Conservation (phyloP, 1,140 invertebrate genomes). For the Telenomus remus region DNA sequence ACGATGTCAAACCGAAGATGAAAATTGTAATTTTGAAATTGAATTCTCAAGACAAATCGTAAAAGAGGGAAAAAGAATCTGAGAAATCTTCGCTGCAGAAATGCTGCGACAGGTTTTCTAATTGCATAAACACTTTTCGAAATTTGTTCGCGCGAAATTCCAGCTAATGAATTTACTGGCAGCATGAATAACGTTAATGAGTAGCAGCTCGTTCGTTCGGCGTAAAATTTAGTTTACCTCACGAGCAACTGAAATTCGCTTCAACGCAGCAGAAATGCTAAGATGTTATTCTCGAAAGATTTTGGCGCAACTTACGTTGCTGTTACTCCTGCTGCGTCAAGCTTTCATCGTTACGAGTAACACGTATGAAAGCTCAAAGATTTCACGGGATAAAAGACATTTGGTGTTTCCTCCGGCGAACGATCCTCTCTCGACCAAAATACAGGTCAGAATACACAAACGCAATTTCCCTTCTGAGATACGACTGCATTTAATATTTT, state of each 20-base stretch:
- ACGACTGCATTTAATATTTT: too few relatives aligned
- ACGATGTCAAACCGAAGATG: background rate
- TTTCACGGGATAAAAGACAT: slow-evolving; percentile 62
- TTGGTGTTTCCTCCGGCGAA: slow-evolving; percentile 65
- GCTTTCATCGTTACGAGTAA: slow-evolving; percentile 34
- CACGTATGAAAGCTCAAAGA: slow-evolving; percentile 42
- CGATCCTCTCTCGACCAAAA: slow-evolving; percentile 57
- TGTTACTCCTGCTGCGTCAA: slow-evolving; percentile 34
- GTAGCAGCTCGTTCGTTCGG: slow-evolving; percentile 36
- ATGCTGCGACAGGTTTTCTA: slow-evolving; percentile 30
- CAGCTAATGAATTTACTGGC: slow-evolving; percentile 56
- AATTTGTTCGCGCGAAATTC: slow-evolving; percentile 23
- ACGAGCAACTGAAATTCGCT: slow-evolving; percentile 44
- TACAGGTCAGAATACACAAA: slow-evolving; percentile 64
- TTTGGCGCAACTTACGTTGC: slow-evolving; percentile 44
- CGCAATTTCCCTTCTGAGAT: background rate
- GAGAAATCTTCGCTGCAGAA: background rate
- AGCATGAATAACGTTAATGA: slow-evolving; percentile 52
- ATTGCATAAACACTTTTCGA: slow-evolving; percentile 33
- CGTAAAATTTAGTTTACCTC: slow-evolving; percentile 51
- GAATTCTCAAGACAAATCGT: too few relatives aligned
- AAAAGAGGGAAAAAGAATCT: too few relatives aligned
- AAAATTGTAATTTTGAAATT: too few relatives aligned
- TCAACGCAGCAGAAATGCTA: slow-evolving; percentile 41
- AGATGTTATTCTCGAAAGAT: slow-evolving; percentile 51